phyloP scores from a whole-genome alignment of 2,113 vertebrate species.

The Perognathus longimembris region DNA sequence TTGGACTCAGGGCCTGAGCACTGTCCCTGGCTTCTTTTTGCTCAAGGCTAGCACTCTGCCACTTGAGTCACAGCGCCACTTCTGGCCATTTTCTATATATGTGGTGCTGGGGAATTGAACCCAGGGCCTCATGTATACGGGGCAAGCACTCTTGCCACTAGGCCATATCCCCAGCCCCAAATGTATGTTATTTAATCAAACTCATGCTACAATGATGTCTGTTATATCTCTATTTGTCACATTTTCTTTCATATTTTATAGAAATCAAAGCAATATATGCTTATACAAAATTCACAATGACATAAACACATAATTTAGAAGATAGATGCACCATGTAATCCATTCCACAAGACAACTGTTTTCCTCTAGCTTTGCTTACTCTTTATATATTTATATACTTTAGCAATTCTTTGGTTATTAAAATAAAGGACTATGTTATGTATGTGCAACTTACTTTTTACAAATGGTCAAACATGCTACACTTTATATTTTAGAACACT shows the following conservation, averaged over 20 bases:
- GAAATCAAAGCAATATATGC: not conserved
- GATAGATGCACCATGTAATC: not conserved
- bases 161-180: too few species aligned
- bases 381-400: not conserved
- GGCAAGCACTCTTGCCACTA: too few species aligned
- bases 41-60: too few species aligned
- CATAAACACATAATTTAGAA: constrained; percentile 49
- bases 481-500: constrained; percentile 29
- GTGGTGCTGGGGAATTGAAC: too few species aligned
- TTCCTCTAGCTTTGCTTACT: not conserved
- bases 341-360: not conserved
- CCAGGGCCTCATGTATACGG: too few species aligned
- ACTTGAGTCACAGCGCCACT: too few species aligned
- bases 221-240: not conserved
- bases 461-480: not conserved
- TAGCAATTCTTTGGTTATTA: not conserved
- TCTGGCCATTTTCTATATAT: too few species aligned
- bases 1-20: too few species aligned
- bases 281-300: constrained; percentile 38
- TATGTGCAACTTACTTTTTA: not conserved
- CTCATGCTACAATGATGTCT: not conserved
- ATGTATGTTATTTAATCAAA: constrained; percentile 8
- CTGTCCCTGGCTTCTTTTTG: too few species aligned
- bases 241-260: constrained; percentile 53
- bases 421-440: not conserved